These are phyloP conservation scores for Petrocephalus schoutedeni DNA, from an alignment of 2,797 vertebrate genomes.

Conservation along the genomic window DNA sequence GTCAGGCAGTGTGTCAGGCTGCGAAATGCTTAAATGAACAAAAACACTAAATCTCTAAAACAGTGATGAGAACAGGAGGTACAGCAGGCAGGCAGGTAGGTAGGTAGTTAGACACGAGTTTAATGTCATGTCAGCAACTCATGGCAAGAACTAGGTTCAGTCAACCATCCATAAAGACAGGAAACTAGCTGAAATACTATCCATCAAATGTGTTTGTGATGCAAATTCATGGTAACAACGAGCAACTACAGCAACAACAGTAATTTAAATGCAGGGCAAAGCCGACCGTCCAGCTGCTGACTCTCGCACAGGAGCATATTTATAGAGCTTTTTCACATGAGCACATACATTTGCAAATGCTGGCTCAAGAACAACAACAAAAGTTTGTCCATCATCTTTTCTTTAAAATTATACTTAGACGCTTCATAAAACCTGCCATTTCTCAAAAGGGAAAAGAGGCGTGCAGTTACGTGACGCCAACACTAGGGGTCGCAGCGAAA, in stretches of 20 bases:
- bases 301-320: too few species aligned
- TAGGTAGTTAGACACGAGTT: neutral
- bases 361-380: too few species aligned
- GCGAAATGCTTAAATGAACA: neutral
- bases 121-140: neutral
- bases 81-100: neutral
- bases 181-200: neutral
- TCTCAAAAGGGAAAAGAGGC: neutral
- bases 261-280: too few species aligned
- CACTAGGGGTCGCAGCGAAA: conserved; percentile 62
- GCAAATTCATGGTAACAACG: neutral
- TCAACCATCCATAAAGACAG: neutral
- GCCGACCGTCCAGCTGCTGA: too few species aligned
- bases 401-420: neutral
- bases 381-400: too few species aligned
- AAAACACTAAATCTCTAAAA: neutral
- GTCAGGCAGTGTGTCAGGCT: neutral
- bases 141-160: neutral
- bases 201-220: neutral
- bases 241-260: neutral
- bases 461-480: conserved; percentile 41
- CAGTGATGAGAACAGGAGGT: neutral
- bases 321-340: too few species aligned
- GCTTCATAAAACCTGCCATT: neutral
- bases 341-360: too few species aligned